Percentiles rank a stretch among this genome's conserved stretches.
phyloP scores from a whole-genome alignment of 2,888 invertebrate genomes.

The Agrochola circellaris region DNA sequence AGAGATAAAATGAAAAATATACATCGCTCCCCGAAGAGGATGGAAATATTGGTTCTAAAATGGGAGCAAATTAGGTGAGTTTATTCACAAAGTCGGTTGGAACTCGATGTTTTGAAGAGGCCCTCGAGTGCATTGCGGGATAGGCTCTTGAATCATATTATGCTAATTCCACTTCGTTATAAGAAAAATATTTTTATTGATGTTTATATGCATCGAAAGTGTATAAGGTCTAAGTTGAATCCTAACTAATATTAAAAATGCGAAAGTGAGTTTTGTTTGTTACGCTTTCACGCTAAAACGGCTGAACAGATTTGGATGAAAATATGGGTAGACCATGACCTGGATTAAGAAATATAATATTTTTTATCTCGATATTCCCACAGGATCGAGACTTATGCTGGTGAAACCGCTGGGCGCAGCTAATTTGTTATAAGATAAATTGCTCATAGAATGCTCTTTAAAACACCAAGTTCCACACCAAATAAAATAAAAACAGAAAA shows the following conservation, averaged over 20 bases:
- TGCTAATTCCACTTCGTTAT: conserved; percentile 30
- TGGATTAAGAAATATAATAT: too few relatives aligned
- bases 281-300: too few relatives aligned
- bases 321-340: too few relatives aligned
- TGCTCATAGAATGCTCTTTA: too few relatives aligned
- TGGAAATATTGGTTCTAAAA: conserved; percentile 51
- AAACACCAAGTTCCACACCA: not conserved
- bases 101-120: conserved; percentile 53
- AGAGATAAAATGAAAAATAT: conserved; percentile 16
- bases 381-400: too few relatives aligned
- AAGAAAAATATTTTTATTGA: conserved; percentile 32
- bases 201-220: not conserved
- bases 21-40: not conserved
- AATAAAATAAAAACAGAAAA: not conserved
- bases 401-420: too few relatives aligned
- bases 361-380: too few relatives aligned
- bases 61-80: conserved; percentile 52
- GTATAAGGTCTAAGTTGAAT: not conserved
- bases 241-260: too few relatives aligned
- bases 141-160: conserved; percentile 46
- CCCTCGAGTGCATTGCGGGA: conserved; percentile 54
- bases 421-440: not conserved
- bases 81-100: conserved; percentile 60
- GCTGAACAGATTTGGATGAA: too few relatives aligned
- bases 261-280: too few relatives aligned